Base-by-base conservation (phyloP, 23 tunicate genomes). In the Trididemnum clinides region DNA sequence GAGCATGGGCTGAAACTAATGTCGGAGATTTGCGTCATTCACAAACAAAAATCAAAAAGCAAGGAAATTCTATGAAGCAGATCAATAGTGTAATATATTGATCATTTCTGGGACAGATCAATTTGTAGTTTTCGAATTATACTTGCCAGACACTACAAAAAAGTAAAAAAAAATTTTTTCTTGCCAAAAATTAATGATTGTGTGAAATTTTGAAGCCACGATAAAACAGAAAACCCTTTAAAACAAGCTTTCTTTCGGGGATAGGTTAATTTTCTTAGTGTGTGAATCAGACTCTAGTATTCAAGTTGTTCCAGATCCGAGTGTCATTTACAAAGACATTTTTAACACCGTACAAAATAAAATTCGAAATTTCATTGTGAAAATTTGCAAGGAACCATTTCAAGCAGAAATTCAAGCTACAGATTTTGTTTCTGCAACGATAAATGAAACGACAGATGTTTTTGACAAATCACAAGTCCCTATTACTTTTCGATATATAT, bases 401-500 rank as follows among this genome's bases (percentile, higher is more conserved):
- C 18, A 7, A 25, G 6, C 3, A 7, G 62, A 74, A 38, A 74
- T 74, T 3, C 10, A 74, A 36, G 10, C 2, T 22, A 31, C 64
- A 23, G 19, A 33, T 18, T 77, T 77, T 77, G 33, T 77, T 1
- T 64, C 82, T 15, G 64, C 50, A 1, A 77, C 50, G 82, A 28
- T 35, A 12, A 64, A 49, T 77, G 82, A 77, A 50, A 77, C 82
- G 1, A 77, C 64, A 49, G 82, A 77, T 50, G 34, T 77, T 49
- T 77, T 34, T 26, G 82, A 77, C 20, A 39, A 28, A 1, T 44
- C 82, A 10, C 64, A 77, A 23, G 37, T 39, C 20, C 64, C 50
- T 22, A 5, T 77, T 77, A 34, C 50, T 6, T 51, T 77, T 7
- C 33, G 82, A 28, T 77, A 77, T 51, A 1, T 22, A 29, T 12